Conservation (phyloP, 2,113 vertebrate genomes). For the Aphyosemion australe region DNA sequence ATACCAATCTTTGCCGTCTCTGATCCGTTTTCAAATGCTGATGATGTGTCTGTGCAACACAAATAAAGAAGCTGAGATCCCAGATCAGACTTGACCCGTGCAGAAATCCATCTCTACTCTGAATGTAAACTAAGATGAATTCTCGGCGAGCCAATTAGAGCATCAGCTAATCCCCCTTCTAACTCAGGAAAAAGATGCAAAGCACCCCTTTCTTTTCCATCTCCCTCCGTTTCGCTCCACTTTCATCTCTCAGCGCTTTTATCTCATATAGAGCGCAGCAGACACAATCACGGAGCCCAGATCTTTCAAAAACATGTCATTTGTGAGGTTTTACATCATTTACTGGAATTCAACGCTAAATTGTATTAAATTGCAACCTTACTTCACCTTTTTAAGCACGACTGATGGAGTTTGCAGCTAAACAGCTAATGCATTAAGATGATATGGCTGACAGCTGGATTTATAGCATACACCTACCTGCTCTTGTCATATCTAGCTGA, state of each 20-base stretch:
- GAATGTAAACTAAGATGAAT: slow-evolving; percentile 69
- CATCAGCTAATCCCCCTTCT: slow-evolving; percentile 66
- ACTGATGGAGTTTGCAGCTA: slow-evolving; percentile 35
- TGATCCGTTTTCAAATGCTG: slow-evolving; percentile 52
- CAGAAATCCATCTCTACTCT: slow-evolving; percentile 67
- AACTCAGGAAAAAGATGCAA: slow-evolving; percentile 55
- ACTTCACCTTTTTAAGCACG: slow-evolving; percentile 31
- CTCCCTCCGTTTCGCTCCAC: slow-evolving; percentile 54
- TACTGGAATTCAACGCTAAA: slow-evolving; percentile 49
- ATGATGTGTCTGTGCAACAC: slow-evolving; percentile 18
- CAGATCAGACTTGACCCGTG: slow-evolving; percentile 51
- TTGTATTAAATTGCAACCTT: slow-evolving; percentile 54
- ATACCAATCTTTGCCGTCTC: slow-evolving; percentile 28
- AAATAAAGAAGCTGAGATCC: slow-evolving; percentile 41
- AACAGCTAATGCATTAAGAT: slow-evolving; percentile 36
- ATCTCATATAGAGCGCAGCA: slow-evolving; percentile 64
- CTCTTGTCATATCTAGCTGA: slow-evolving; percentile 17
- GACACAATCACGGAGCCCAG: slow-evolving; percentile 39
- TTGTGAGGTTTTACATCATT: slow-evolving; percentile 59
- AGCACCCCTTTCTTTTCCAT: slow-evolving; percentile 29
- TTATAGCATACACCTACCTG: slow-evolving; percentile 42
- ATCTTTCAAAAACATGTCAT: slow-evolving; percentile 53
- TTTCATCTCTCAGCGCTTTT: slow-evolving; percentile 72
- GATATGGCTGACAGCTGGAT: slow-evolving; percentile 42
- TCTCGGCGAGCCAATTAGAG: slow-evolving; percentile 72